Base-by-base conservation (phyloP, 2,113 vertebrate genomes). In the Muntiacus muntjak region DNA sequence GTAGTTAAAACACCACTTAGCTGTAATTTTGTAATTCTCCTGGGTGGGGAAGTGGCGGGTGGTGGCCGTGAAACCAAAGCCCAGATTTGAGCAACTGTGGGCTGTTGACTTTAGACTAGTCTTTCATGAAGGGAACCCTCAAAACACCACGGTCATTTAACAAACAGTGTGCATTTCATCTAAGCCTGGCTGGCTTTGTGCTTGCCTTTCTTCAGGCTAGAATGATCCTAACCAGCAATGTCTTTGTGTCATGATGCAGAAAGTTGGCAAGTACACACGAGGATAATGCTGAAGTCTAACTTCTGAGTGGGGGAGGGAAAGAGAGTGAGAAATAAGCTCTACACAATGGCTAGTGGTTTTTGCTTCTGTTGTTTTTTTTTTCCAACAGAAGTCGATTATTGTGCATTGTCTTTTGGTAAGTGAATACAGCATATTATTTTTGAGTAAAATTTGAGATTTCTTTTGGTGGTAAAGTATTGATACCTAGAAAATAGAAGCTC, bases 1-100 rank as follows among this genome's bases (percentile, higher is more conserved):
- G 6, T 30, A 84, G 95, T 93, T 96, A 94, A 97, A 98, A 96
- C 40, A 74, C 85, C 87, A 93, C 84, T 94, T 84, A 92, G 87
- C 79, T 96, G n/a, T 93, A 85, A 85, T 97, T 97, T 84, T 97
- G 45, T 93, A 82, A 85, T 97, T 97, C 95, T 97, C 93, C 96
- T 89, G 95, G 94, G 98, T 74, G 84, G 94, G 89, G 94, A 97
- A 95, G 95, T 91, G 89, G 60, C 2, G 2, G 33, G 45, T 54
- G 45, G 57, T 89, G 91, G 95, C 71, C 25, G 45, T 21, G 55
- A 97, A 97, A 91, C 91, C 88, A 84, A 91, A 97, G 88, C 95
- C 21, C 45, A 55, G 97, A 96, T 97, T 58, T 91, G 91, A 92
- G 86, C 94, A 91, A 96, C 87, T 52, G 87, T 62, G 92, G 94